Conservation (phyloP, 2,888 invertebrate species). For the Cheilosia scutellata region DNA sequence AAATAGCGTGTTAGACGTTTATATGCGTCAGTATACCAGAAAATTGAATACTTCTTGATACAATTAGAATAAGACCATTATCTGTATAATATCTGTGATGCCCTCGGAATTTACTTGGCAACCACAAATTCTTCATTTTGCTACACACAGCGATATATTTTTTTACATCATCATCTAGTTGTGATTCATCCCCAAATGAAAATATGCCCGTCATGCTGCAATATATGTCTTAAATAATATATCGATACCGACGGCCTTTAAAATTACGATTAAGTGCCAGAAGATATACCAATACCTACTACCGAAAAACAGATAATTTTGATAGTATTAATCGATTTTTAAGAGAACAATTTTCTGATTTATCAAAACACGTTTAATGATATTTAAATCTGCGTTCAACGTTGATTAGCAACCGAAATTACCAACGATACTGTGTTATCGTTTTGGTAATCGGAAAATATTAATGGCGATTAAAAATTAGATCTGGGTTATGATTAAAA, state of each 20-base stretch:
- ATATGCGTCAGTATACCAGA: no score
- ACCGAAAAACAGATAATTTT: neutral
- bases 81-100: no score
- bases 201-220: neutral
- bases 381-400: slow-evolving; percentile 2
- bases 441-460: no score
- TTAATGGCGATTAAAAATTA: no score
- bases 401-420: neutral
- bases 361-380: neutral
- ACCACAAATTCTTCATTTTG: no score
- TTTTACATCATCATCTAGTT: slow-evolving; percentile 1
- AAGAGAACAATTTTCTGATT: neutral
- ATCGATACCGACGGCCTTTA: neutral
- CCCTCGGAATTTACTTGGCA: no score
- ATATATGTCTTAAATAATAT: neutral
- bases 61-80: no score
- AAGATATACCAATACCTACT: neutral
- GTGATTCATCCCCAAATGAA: neutral
- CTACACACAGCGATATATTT: neutral
- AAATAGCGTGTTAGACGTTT: no score
- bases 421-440: neutral
- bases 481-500: slow-evolving; percentile 22
- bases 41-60: no score
- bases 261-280: neutral
- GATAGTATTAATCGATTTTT: neutral